Percentiles rank a stretch among this genome's conserved stretches.
These are phyloP conservation scores for Sinella curviseta DNA, from an alignment of 1,140 invertebrate species.

Conservation along the genomic window DNA sequence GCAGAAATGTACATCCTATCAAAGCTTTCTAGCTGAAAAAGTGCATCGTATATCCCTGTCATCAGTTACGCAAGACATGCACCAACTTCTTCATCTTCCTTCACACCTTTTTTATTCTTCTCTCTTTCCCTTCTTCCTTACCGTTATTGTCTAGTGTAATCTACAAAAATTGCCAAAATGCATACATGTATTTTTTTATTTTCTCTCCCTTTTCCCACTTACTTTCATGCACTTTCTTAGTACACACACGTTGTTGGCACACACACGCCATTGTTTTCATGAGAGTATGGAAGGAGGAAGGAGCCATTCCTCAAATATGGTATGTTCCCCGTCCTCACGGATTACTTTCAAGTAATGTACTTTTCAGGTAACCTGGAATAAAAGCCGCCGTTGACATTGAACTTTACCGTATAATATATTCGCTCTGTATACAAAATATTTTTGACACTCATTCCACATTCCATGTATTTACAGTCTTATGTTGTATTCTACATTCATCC, in stretches of 20 bases:
- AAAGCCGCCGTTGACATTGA: background rate
- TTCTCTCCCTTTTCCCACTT: background rate
- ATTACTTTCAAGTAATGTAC: background rate
- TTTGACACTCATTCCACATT: background rate
- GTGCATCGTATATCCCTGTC: constrained; percentile 8
- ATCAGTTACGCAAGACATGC: constrained; percentile 12
- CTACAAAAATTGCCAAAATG: background rate
- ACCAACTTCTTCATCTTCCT: constrained; percentile 5
- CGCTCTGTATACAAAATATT: background rate
- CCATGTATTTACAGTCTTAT: no score
- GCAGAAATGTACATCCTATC: no score
- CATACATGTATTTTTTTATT: background rate
- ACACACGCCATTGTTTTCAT: no score
- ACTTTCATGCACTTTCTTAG: background rate
- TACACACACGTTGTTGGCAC: no score
- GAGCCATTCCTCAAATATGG: background rate
- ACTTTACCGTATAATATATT: background rate
- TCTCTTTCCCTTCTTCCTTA: background rate
- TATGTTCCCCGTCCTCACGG: background rate
- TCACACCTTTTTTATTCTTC: background rate
- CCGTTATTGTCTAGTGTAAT: background rate
- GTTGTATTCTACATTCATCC: no score
- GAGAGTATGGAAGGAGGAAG: no score
- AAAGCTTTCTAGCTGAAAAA: no score
- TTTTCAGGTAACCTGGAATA: background rate